These are phyloP conservation scores for Pelagia noctiluca DNA, from an alignment of 30 jellyfish, hydroid and myxozoan species.

Conservation along the genomic window DNA sequence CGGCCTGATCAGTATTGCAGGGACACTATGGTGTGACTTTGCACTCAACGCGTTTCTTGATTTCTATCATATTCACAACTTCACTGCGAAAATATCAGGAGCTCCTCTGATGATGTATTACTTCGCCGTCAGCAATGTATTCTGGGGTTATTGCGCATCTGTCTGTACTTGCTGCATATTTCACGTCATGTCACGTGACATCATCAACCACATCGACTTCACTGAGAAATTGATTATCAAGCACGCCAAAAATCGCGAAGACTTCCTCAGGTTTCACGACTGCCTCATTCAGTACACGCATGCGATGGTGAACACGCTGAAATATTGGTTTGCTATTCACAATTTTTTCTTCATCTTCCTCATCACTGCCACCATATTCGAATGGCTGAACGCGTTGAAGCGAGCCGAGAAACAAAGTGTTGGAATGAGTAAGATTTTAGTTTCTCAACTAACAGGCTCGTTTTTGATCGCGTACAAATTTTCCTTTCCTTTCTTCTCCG, in stretches of 20 bases:
- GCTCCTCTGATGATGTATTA: constrained; percentile 1
- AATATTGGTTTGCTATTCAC: constrained; percentile 54
- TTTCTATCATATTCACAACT: constrained; percentile 31
- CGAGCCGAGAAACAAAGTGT: constrained; percentile 26
- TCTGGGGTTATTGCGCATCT: constrained; percentile 45
- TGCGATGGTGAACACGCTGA: constrained; percentile 5
- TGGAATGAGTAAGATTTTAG: background rate
- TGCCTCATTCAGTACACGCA: constrained; percentile 26
- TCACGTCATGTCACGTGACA: constrained; percentile 35
- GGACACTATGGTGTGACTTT: constrained; percentile 2
- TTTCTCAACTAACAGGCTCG: constrained; percentile 54
- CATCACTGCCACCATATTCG: constrained; percentile 38
- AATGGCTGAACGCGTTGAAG: constrained; percentile 50
- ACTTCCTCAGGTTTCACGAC: constrained; percentile 29
- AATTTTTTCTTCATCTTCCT: constrained; percentile 33
- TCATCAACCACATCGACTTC: constrained; percentile 30
- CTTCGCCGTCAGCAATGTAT: constrained; percentile 22
- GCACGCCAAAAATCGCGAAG: constrained; percentile 21
- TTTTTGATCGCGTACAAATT: constrained; percentile 38
- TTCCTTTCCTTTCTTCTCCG: constrained; percentile 51
- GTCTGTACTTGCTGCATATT: constrained; percentile 40
- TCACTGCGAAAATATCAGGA: constrained; percentile 27
- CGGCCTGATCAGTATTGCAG: constrained; percentile 32
- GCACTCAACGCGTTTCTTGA: constrained; percentile 45
- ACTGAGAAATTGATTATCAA: constrained; percentile 21